Evolutionary conservation across 1,140 invertebrate species (phyloP), one percentile per base, ranked within the genome.

Genomic region (Lerema accius): DNA sequence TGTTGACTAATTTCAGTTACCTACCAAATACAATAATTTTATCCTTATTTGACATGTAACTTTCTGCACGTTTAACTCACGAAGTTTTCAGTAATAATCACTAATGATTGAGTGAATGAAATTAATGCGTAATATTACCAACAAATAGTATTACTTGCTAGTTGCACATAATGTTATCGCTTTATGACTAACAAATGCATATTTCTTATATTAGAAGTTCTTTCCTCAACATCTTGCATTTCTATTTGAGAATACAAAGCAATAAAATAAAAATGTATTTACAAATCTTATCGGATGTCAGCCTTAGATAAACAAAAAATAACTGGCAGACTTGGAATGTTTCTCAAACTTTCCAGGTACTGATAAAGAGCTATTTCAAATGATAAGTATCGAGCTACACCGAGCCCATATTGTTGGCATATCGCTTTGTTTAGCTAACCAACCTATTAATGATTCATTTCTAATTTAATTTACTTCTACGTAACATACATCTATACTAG

Each of bases 301-400:
- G 50, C 37, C 39, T 45, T 19, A 14, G 46, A 51, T 60, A 51
- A 65, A 43, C 17, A n/a, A 46, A 64, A 23, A 58, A 59, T 59
- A 35, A 26, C 40, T 14, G 43, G 19, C 63, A 62, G 23, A 5
- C 39, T 14, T 26, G 61, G 66, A 53, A 68, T 60, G 49, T 45
- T 53, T 17, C 37, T 51, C 35, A 53, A 50, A 65, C 42, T 63
- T 65, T 73, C 65, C 60, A 45, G 49, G 56, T 67, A 73, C 46
- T 13, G 62, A 63, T 73, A 69, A 65, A 64, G 50, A 58, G 48
- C 46, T 26, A 17, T 66, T 37, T 35, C 19, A n/a, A 50, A 50
- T 11, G 39, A 35, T 59, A 51, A 65, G 39, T 43, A 14, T 23
- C 16, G 28, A 39, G 2, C 55, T 17, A 13, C 5, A 17, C 42